Evolutionary conservation across 2,113 vertebrate genomes (phyloP).

Genomic region (Oreochromis aureus): DNA sequence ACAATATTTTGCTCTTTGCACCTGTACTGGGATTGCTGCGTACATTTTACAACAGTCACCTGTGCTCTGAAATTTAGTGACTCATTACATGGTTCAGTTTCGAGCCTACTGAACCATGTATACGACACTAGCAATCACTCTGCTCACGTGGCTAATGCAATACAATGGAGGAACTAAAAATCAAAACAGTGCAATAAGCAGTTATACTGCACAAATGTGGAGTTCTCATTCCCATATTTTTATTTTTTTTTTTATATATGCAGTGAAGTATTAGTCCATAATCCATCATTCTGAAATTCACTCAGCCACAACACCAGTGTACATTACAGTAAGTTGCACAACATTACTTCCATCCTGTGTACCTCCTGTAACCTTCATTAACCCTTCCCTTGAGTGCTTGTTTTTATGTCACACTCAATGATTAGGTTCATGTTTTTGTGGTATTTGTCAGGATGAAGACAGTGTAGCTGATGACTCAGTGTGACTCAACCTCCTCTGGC

Average conservation of each 20-base stretch:
- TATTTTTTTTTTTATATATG: neutral
- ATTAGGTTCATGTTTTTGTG: constrained; percentile 9
- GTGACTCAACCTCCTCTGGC: constrained; percentile 70
- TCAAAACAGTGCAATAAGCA: neutral
- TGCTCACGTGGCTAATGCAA: neutral
- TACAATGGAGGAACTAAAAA: neutral
- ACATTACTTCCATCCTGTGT: neutral
- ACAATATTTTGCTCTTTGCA: neutral
- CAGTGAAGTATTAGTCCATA: neutral
- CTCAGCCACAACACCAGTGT: neutral
- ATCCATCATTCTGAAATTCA: neutral
- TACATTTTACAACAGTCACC: neutral
- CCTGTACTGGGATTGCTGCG: neutral
- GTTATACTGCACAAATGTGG: neutral
- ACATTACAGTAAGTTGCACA: neutral
- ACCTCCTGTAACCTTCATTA: neutral
- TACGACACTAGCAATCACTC: neutral
- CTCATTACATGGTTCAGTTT: neutral
- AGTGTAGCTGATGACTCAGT: constrained; percentile 55
- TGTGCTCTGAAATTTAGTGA: neutral
- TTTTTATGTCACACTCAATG: constrained; percentile 11
- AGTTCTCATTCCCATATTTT: neutral
- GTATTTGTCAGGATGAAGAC: constrained; percentile 40
- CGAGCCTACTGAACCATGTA: neutral
- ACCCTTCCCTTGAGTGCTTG: neutral